Percentiles rank a stretch among this genome's conserved stretches.
Conservation (phyloP, 64 coral and sea anemone genomes). For the Anthopleura sola region DNA sequence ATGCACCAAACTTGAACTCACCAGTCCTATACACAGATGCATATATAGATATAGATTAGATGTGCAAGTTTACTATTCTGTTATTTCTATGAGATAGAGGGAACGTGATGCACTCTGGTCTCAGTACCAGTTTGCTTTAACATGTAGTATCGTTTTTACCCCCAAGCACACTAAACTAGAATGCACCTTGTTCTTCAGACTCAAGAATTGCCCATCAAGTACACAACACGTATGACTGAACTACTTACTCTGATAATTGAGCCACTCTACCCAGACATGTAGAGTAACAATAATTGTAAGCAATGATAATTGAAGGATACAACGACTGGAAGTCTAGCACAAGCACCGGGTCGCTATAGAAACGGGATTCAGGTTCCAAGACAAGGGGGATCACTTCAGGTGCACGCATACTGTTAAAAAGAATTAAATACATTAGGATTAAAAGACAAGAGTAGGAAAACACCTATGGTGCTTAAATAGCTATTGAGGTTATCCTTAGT, state of each 20-base stretch:
- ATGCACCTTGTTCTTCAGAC: too few relatives aligned
- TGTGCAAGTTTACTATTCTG: too few relatives aligned
- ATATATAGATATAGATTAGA: not conserved
- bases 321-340: conserved; percentile 98
- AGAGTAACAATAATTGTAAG: conserved; percentile 98
- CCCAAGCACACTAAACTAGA: too few relatives aligned
- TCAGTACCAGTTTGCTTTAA: too few relatives aligned
- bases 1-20: conserved; percentile 86
- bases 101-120: too few relatives aligned
- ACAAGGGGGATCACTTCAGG: conserved; percentile 89
- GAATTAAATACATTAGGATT: not conserved
- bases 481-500: not conserved
- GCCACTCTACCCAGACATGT: conserved; percentile 90
- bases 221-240: too few relatives aligned
- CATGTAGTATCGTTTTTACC: too few relatives aligned
- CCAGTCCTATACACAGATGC: conserved; percentile 55
- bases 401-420: conserved; percentile 72
- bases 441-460: not conserved
- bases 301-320: conserved; percentile 91
- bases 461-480: not conserved
- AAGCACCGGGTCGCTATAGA: conserved; percentile 88
- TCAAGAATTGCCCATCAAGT: too few relatives aligned
- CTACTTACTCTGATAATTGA: conserved; percentile 70
- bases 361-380: conserved; percentile 96
- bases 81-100: too few relatives aligned